These are phyloP conservation scores for Nothobranchius kuhntae DNA, from an alignment of 2,113 vertebrate genomes.

Conservation along the genomic window DNA sequence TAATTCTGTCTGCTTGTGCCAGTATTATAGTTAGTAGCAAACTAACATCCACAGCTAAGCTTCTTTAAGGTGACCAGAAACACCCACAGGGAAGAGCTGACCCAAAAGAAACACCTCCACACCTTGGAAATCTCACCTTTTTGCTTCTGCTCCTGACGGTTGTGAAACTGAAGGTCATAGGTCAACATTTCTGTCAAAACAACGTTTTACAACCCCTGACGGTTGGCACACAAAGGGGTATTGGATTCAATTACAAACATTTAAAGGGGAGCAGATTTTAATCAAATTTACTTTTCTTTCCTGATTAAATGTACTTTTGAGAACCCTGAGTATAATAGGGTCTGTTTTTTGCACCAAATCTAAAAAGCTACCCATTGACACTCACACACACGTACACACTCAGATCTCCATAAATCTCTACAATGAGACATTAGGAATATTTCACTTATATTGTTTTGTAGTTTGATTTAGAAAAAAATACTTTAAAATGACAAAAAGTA, in stretches of 20 bases:
- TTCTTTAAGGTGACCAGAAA: neutral
- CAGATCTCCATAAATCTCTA: too few relatives aligned
- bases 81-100: conserved; percentile 15
- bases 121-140: neutral
- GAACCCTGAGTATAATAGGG: too few relatives aligned
- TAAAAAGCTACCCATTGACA: too few relatives aligned
- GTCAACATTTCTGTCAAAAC: conserved; percentile 46
- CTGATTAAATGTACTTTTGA: too few relatives aligned
- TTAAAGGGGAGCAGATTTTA: neutral
- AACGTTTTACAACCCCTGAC: conserved; percentile 32
- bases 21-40: neutral
- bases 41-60: conserved; percentile 6
- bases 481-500: neutral
- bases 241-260: conserved; percentile 13
- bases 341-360: too few relatives aligned
- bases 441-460: too few relatives aligned
- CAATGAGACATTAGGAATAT: too few relatives aligned
- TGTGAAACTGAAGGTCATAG: conserved; percentile 26
- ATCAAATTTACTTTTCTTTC: too few relatives aligned
- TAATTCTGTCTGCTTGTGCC: neutral
- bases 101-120: conserved; percentile 42
- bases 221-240: neutral
- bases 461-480: neutral
- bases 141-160: conserved; percentile 26
- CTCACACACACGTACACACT: too few relatives aligned